Base-by-base conservation (phyloP, 2,113 vertebrate genomes). In the Microtus richardsoni region DNA sequence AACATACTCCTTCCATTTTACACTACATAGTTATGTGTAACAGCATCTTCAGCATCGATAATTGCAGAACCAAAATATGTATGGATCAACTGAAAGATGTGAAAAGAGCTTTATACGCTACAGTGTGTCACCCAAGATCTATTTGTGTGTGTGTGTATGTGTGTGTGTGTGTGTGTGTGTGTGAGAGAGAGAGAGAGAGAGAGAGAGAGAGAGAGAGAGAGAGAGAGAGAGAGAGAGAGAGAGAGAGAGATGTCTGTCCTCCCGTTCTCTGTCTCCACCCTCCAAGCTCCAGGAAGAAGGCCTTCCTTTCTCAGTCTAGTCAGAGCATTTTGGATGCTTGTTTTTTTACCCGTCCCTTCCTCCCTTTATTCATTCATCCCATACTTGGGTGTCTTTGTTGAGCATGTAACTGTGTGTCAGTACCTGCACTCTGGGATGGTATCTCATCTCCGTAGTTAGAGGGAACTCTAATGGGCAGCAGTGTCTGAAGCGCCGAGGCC, bases 321-420 rank as follows among this genome's bases (percentile, higher is more conserved):
- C 14, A 30, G 7, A 26, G n/a, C 4, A 33, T 92, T 79, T 91
- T 71, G 3, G 70, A 39, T 44, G 41, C n/a, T 26, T 85, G 44
- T 88, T 91, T 91, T 33, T 24, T 93, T n/a, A 41, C 24, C 30
- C 7, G 28, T 52, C 19, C 3, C 44, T 77, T n/a, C 60, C 66
- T 66, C n/a, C 21, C 49, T 49, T 12, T 22, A 30, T 19, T 17
- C 6, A 9, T 83, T 44, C 33, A 60, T 66, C 58, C 64, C 30
- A 1, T 36, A 78, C 68, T 82, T 73, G 82, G 52, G n/a, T 83
- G 52, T 52, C 66, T 91, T 85, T 97, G 54, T n/a, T 91, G 88
- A 91, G 39, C 13, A 62, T 9, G n/a, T 86, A 12, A 82, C 2
- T 89, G 0, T 64, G 44, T 96, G 30, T 28, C 75, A 39, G 77